Conservation (phyloP, 2,888 invertebrate species). For the Hyalella azteca region DNA sequence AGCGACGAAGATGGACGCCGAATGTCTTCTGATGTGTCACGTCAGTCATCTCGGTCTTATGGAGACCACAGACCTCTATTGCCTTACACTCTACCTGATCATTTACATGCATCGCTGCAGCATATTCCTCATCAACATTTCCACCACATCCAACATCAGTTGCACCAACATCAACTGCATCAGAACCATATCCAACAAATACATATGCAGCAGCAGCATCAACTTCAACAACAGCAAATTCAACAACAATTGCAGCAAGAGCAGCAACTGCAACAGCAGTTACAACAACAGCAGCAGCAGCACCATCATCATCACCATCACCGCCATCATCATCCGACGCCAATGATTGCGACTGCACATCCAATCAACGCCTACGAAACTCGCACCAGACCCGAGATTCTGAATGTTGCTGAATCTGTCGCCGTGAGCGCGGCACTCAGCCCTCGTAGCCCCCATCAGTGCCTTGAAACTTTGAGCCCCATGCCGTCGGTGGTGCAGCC, state of each 20-base stretch:
- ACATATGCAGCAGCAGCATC: conserved; percentile 32
- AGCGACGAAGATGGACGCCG: conserved; percentile 79
- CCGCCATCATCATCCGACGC: conserved; percentile 51
- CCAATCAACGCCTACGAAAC: conserved; percentile 50
- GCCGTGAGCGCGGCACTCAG: conserved; percentile 54
- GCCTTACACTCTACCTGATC: conserved; percentile 61
- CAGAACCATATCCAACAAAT: conserved; percentile 28
- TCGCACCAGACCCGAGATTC: conserved; percentile 49
- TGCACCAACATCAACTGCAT: conserved; percentile 40
- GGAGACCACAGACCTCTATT: conserved; percentile 82
- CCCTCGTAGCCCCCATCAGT: conserved; percentile 4
- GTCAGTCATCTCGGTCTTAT: conserved; percentile 76
- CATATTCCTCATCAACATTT: conserved; percentile 50
- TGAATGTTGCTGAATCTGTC: conserved; percentile 42
- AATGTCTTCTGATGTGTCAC: conserved; percentile 73
- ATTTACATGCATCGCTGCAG: conserved; percentile 41
- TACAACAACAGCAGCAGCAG: conserved; percentile 43
- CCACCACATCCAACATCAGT: conserved; percentile 45
- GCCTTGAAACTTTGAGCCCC: neutral
- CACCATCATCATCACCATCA: conserved; percentile 50
- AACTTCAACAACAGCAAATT: conserved; percentile 23
- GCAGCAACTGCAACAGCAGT: conserved; percentile 43
- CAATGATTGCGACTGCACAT: conserved; percentile 43
- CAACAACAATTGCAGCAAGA: conserved; percentile 9
- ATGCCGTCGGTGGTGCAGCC: conserved; percentile 52